phyloP scores from a whole-genome alignment of 2,113 vertebrate genomes.

The Mobula hypostoma region DNA sequence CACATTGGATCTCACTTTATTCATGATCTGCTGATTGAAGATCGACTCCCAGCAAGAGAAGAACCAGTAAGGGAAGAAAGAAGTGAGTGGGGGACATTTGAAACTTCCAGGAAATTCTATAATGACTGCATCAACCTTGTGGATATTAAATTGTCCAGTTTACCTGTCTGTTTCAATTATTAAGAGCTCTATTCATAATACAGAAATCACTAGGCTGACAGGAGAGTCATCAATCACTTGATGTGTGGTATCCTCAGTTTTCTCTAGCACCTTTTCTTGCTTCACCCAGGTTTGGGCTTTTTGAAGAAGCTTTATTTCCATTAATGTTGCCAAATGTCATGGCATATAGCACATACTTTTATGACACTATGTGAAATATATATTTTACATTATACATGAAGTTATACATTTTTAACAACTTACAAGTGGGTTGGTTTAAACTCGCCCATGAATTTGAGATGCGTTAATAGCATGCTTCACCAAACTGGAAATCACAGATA shows the following conservation, averaged over 20 bases:
- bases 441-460: no score
- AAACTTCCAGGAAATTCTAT: no score
- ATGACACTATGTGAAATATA: not conserved
- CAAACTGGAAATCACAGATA: not conserved
- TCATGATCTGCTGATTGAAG: no score
- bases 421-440: not conserved
- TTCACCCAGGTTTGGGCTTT: not conserved
- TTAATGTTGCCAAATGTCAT: not conserved
- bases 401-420: not conserved
- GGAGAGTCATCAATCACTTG: not conserved
- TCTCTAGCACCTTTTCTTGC: not conserved
- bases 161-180: constrained; percentile 26
- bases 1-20: no score
- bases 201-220: not conserved
- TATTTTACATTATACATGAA: not conserved
- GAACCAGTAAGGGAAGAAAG: no score
- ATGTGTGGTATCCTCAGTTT: not conserved
- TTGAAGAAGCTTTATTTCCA: not conserved
- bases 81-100: no score
- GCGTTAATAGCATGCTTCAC: no score
- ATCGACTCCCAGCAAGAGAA: no score
- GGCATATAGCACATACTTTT: not conserved
- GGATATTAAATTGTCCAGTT: not conserved
- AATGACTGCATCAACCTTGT: constrained; percentile 16
- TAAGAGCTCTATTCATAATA: constrained; percentile 29